Evolutionary conservation across 1,140 invertebrate species (phyloP).

Genomic region (Metopolophium dirhodum): DNA sequence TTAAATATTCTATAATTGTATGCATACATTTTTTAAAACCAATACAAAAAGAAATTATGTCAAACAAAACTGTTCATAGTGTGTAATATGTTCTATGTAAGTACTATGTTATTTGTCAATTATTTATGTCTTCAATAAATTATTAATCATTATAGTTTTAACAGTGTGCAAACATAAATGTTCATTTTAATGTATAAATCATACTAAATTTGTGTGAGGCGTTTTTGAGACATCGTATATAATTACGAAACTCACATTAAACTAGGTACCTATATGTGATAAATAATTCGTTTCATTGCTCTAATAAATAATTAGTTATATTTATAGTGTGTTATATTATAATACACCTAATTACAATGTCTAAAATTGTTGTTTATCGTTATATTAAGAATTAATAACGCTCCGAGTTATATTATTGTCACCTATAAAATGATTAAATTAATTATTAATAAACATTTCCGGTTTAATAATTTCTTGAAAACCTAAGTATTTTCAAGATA

Average conservation of each 20-base stretch:
- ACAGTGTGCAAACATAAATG: neutral
- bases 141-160: neutral
- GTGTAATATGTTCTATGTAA: neutral
- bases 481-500: neutral
- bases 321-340: neutral
- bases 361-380: neutral
- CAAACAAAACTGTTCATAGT: neutral
- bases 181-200: neutral
- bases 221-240: neutral
- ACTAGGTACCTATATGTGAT: too few species aligned
- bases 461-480: neutral
- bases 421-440: neutral
- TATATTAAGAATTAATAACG: too few species aligned
- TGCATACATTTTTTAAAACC: neutral
- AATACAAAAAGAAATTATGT: neutral
- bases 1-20: neutral
- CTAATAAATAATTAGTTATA: neutral
- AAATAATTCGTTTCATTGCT: neutral
- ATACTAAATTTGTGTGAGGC: neutral
- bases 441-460: neutral
- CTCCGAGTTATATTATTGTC: neutral
- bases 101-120: neutral
- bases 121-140: neutral
- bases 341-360: neutral
- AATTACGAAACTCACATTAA: neutral